Conservation (phyloP, 2,797 vertebrate species). For the Notoglanidium macrostoma region DNA sequence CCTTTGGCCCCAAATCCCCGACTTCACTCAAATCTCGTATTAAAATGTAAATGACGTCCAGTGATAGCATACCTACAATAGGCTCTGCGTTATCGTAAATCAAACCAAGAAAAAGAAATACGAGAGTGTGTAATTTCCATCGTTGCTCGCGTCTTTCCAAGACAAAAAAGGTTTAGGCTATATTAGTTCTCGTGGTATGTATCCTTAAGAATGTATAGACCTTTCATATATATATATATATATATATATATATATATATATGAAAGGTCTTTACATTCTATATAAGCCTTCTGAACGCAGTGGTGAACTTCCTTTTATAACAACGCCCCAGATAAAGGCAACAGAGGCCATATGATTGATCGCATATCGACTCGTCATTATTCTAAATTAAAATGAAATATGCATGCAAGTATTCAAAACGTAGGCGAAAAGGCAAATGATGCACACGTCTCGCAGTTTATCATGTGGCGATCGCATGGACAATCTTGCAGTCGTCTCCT, state of each 20-base stretch:
- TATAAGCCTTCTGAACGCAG: constrained; percentile 51
- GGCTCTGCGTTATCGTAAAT: constrained; percentile 18
- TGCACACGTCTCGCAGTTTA: constrained; percentile 2
- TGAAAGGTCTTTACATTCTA: no score
- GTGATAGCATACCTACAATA: neutral
- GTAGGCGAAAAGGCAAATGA: neutral
- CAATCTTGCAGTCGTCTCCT: constrained; percentile 1
- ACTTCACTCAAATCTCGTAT: constrained; percentile 30
- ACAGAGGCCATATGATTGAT: constrained; percentile 70
- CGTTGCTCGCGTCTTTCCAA: neutral
- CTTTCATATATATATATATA: neutral
- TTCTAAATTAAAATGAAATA: neutral
- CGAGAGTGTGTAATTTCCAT: neutral
- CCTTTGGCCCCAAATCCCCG: constrained; percentile 41
- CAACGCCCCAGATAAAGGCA: constrained; percentile 68
- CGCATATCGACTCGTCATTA: constrained; percentile 53
- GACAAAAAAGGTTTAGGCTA: neutral
- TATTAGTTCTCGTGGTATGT: neutral
- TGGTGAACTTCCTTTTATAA: constrained; percentile 51
- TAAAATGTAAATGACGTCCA: constrained; percentile 28
- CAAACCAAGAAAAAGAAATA: constrained; percentile 31
- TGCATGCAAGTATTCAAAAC: neutral
- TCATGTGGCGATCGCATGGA: neutral
- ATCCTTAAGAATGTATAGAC: neutral
- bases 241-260: no score